Base-by-base conservation (phyloP, 1,140 invertebrate species). In the Sycobia sp. region DNA sequence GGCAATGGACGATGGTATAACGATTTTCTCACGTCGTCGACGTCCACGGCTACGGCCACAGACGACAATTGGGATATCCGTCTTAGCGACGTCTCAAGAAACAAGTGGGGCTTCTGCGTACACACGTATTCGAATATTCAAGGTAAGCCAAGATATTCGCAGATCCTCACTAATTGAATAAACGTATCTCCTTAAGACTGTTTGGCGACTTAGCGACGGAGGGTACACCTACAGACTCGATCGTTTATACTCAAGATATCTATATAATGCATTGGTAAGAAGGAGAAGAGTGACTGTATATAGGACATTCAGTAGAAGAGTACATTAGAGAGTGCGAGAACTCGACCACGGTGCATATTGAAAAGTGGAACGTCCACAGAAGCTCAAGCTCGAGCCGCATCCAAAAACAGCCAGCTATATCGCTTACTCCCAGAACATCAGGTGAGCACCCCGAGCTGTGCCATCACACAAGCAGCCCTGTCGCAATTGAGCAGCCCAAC, bases 141-240 rank as follows among this genome's bases (percentile, higher is more conserved):
- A 76, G 69, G 72, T 77, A 72, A 71, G 69, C 72, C 73, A 77
- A 78, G 78, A 76, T 78, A 76, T 80, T 81, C 79, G 49, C 56
- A 67, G 79, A 81, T 79, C 77, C 72, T 65, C 62, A 59, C 50
- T 78, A 80, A 79, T 74, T 73, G 68, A 80, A 80, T 81, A 76
- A 76, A 29, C 1, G 44, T 49, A 55, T 59, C 53, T 67, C 68
- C 69, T 78, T 81, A 81, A 80, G 78, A 75, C 73, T 76, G 73
- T 79, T 81, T 79, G 70, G 41, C 69, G 77, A 75, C 74, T 81
- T 81, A 70, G 60, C 36, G 27, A 23, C 16, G 44, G 23, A 50
- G 22, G 18, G 25, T 22, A 38, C 25, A 32, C 5, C 14, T 16
- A 38, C 23, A 16, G 18, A 7, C 18, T n/a, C 16, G 34, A 14